phyloP scores from a whole-genome alignment of 2,888 invertebrate genomes.

The Apamea anceps region DNA sequence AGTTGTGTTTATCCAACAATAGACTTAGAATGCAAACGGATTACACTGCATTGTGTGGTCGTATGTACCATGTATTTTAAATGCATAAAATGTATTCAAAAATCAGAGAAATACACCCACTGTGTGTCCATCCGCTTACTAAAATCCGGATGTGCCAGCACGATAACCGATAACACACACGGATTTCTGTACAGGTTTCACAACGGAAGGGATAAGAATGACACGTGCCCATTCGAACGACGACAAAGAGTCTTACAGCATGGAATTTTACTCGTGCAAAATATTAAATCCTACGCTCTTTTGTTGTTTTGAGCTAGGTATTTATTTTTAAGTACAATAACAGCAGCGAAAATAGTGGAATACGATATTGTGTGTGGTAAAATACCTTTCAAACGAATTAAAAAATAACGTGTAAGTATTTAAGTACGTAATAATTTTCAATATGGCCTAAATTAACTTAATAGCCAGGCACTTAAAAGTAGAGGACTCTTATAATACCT shows the following conservation, averaged over 20 bases:
- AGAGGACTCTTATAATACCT: neutral
- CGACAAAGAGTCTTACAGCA: neutral
- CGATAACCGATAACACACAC: neutral
- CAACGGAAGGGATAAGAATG: neutral
- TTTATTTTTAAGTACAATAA: neutral
- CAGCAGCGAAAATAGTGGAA: too few species aligned
- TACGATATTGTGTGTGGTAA: neutral
- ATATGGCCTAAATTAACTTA: neutral
- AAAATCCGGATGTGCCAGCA: neutral
- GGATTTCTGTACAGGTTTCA: neutral
- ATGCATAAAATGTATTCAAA: neutral
- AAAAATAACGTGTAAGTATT: neutral
- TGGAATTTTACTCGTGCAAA: conserved; percentile 11
- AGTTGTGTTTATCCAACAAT: neutral
- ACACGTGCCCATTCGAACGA: neutral
- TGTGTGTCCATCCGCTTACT: neutral
- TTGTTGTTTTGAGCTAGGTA: neutral
- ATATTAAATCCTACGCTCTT: neutral
- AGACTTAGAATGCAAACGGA: neutral
- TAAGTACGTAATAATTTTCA: too few species aligned
- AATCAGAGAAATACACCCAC: neutral
- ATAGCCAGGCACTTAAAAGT: neutral
- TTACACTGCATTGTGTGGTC: neutral
- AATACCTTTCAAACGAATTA: neutral
- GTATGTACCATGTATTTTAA: neutral